These are phyloP conservation scores for Spinus pinus DNA, from an alignment of 2,797 vertebrate species.

Conservation along the genomic window DNA sequence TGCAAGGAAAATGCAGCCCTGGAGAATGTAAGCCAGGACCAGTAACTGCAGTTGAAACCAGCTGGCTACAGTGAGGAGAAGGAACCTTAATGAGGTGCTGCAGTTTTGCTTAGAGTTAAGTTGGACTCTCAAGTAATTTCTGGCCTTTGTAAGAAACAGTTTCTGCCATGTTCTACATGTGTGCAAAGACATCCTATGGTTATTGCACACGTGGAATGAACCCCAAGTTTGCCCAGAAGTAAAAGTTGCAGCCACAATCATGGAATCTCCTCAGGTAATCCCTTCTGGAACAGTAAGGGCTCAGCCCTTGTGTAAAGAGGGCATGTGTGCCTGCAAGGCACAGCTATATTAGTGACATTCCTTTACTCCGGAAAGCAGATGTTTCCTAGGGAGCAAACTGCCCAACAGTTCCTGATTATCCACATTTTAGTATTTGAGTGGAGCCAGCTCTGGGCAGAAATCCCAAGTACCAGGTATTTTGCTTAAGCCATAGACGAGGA, in stretches of 20 bases:
- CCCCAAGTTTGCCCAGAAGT: neutral
- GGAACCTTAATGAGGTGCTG: neutral
- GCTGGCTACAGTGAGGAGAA: neutral
- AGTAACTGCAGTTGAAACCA: neutral
- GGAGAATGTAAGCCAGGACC: neutral
- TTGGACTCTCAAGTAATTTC: neutral
- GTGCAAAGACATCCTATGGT: neutral
- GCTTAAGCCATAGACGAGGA: neutral
- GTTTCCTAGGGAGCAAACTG: neutral
- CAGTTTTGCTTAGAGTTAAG: neutral
- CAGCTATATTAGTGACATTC: neutral
- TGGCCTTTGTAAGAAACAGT: neutral
- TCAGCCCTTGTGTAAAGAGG: neutral
- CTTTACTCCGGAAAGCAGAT: neutral
- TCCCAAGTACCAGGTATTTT: neutral
- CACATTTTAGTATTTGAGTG: neutral
- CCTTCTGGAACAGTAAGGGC: neutral
- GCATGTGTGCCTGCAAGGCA: neutral
- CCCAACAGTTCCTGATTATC: neutral
- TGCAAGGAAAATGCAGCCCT: neutral
- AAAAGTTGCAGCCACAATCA: neutral
- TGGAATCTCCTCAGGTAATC: neutral
- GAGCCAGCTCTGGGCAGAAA: neutral
- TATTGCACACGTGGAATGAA: neutral
- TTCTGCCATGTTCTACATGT: neutral